Base-by-base conservation (phyloP, 1,140 invertebrate species). In the Drosophila setifemur region DNA sequence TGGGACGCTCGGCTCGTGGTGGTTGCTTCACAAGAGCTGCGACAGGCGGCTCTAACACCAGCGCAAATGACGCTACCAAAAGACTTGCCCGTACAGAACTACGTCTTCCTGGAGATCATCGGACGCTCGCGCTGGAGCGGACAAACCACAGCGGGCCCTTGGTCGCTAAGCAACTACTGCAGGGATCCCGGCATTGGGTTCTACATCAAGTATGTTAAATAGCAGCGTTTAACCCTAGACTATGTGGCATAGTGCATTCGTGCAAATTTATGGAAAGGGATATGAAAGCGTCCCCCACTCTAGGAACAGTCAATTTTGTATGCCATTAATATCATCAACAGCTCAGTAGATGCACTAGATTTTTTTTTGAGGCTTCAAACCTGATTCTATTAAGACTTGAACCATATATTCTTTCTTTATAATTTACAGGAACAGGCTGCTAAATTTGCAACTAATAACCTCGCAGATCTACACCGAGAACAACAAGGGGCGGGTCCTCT, bases 81-180 rank as follows among this genome's bases (percentile, higher is more conserved):
- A 5, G 91, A 93, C 21, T 52, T 96, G 11, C 91, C 91, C 1
- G 44, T 92, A 2, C 89, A 92, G 5, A 93, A 94, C 66, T 97
- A 96, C 81, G 94, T 94, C 69, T 91, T 97, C 16, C 89, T 96
- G 21, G 96, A 97, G 91, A 90, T 93, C 77, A 93, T 97, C 52
- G 96, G 95, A n/a, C 92, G 95, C 66, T 90, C 93, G 14, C 91
- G 96, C 11, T 92, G 93, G 50, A 92, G 93, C 70, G 96, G 96
- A 0, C 95, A 95, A 89, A 91, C 94, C 4, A 95, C 95, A 9
- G 91, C 93, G 25, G 95, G 95, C 28, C 93, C 93, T 67, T 87
- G 63, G 86, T 95, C 33, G 53, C 19, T 90, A 4, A 39, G 88
- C 29, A 61, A 90, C 8, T 77, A 94, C 18, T 91, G 91, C 14